Percentiles rank a stretch among this genome's conserved stretches.
Conservation (phyloP, 2,888 invertebrate genomes). For the Asteroscopus sphinx region DNA sequence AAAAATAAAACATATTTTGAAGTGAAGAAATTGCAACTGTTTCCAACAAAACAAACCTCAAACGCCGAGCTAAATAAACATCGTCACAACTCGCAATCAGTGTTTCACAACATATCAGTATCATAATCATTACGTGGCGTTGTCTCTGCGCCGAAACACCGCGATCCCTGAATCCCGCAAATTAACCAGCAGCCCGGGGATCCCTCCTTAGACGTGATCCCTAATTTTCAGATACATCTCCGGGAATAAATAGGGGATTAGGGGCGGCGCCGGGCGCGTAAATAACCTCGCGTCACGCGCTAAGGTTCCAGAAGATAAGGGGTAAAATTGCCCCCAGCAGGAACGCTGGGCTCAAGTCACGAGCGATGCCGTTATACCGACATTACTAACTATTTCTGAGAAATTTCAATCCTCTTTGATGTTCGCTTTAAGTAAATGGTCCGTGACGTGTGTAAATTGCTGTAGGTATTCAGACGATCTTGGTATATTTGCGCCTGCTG, state of each 20-base stretch:
- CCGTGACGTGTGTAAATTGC: slow-evolving; percentile 40
- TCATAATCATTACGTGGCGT: slow-evolving; percentile 44
- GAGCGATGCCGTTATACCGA: slow-evolving; percentile 53
- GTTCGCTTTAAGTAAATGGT: slow-evolving; percentile 50
- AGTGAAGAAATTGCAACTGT: not conserved
- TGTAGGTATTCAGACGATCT: slow-evolving; percentile 30
- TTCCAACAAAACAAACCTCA: slow-evolving; percentile 11
- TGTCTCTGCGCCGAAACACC: slow-evolving; percentile 46
- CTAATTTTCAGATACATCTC: slow-evolving; percentile 90
- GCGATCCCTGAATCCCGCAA: slow-evolving; percentile 74
- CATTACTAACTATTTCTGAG: slow-evolving; percentile 52
- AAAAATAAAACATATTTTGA: not conserved
- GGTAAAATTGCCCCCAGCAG: slow-evolving; percentile 79
- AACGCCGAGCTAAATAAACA: slow-evolving; percentile 4
- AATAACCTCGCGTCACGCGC: slow-evolving; percentile 86
- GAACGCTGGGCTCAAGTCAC: slow-evolving; percentile 60
- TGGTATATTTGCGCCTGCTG: slow-evolving; percentile 13
- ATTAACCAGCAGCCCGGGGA: slow-evolving; percentile 76
- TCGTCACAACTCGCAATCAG: slow-evolving; percentile 29
- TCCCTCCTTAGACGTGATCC: slow-evolving; percentile 82
- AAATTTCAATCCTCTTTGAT: slow-evolving; percentile 45
- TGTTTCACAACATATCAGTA: slow-evolving; percentile 33
- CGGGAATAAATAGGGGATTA: slow-evolving; percentile 89
- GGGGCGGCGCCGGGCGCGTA: slow-evolving; percentile 85
- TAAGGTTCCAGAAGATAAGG: slow-evolving; percentile 81